Percentiles rank a stretch among this genome's conserved stretches.
Conservation (phyloP, 64 coral and sea anemone genomes). For the Pocillopora verrucosa region DNA sequence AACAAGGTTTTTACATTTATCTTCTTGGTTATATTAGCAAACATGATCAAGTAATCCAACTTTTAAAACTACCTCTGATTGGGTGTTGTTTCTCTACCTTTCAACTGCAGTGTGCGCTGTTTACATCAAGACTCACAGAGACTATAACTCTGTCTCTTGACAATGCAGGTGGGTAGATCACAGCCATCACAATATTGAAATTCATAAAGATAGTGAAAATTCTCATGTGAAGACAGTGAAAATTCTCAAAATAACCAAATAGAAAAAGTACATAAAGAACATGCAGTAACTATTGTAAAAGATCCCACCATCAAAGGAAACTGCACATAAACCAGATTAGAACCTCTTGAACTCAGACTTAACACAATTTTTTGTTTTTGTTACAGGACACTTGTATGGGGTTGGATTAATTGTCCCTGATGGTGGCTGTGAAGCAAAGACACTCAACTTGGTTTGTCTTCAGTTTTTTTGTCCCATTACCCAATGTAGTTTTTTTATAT, state of each 20-base stretch:
- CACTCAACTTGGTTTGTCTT: conserved; percentile 9
- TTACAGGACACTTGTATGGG: conserved; percentile 58
- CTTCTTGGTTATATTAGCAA: too few relatives aligned
- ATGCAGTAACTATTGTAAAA: too few relatives aligned
- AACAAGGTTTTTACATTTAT: too few relatives aligned
- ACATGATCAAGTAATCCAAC: too few relatives aligned
- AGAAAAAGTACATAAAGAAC: too few relatives aligned
- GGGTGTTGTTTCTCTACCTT: neutral
- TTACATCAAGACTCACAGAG: conserved; percentile 57
- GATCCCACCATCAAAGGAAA: too few relatives aligned
- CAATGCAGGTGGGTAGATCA: neutral
- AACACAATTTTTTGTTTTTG: neutral
- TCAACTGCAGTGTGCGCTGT: conserved; percentile 31
- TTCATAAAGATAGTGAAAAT: too few relatives aligned
- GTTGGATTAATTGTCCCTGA: conserved; percentile 41
- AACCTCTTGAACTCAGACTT: neutral
- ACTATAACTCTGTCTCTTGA: conserved; percentile 59
- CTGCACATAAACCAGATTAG: neutral
- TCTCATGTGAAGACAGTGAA: too few relatives aligned
- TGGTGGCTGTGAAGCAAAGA: conserved; percentile 19
- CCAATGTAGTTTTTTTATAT: neutral
- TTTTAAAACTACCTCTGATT: too few relatives aligned
- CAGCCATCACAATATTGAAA: too few relatives aligned
- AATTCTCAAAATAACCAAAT: too few relatives aligned
- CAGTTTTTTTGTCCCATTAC: too few relatives aligned